Base-by-base conservation (phyloP, 2,797 vertebrate species). In the Tokudaia tokunoshimensis region DNA sequence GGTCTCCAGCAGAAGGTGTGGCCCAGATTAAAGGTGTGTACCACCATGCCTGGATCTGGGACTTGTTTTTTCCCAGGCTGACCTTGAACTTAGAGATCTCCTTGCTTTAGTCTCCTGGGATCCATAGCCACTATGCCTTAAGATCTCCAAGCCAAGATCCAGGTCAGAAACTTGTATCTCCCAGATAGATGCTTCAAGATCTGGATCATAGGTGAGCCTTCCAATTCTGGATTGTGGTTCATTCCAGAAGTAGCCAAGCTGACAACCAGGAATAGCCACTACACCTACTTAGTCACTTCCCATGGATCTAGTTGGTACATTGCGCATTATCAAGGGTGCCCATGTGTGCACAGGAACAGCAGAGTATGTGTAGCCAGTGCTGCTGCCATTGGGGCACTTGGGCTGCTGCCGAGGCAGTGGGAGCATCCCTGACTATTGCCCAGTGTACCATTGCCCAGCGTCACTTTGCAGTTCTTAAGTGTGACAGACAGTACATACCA, bases 401-500 rank as follows among this genome's bases (percentile, higher is more conserved):
- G 67, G 47, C 41, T 55, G 14, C 50, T 82, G 15, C 63, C 65
- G 22, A 92, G 85, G 52, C 31, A 72, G 19, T 31, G 29, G 80
- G 78, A 1, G 1, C 12, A 50, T 61, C 29, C 47, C 50, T 79
- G 20, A 24, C 50, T 31, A 41, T 41, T 83, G 70, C 63, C 37
- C n/a, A 41, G 41, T 5, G 1, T 41, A 14, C 10, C 9, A 22
- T 3, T 0, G 6, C 29, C 29, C 52, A 3, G 15, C 8, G n/a
- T 94, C 76, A 76, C 78, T 55, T 88, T 41, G 61, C 89, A 75
- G 63, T 4, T 88, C 59, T 52, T 52, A 70, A 37, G 26, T 47
- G 72, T 37, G 59, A 94, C 57, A 47, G 37, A 92, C 67, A 37
- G 2, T 3, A 1, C 20, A 15, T 76, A 44, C 52, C 34, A 91